Evolutionary conservation across 2,888 invertebrate species (phyloP).

Genomic region (Penaeus monodon): DNA sequence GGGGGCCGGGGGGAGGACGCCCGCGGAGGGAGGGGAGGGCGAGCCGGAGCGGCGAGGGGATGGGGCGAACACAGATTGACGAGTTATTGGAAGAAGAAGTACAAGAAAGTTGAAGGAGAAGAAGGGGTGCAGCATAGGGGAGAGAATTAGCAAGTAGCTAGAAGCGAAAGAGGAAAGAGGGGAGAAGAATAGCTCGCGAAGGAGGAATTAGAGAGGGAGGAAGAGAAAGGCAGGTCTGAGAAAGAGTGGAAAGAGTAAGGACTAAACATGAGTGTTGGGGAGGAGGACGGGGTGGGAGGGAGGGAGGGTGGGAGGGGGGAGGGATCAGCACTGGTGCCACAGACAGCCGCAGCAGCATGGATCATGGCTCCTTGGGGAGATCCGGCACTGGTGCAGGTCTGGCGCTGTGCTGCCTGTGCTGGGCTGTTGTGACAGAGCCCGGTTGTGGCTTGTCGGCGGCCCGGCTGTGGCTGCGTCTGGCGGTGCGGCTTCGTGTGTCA

Average conservation of each 20-base stretch:
- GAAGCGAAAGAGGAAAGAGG: background rate
- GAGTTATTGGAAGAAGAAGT: background rate
- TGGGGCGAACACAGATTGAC: too few species aligned
- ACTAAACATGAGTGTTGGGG: background rate
- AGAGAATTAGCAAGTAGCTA: background rate
- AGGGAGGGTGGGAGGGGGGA: background rate
- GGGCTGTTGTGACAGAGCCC: too few species aligned
- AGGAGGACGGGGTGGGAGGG: background rate
- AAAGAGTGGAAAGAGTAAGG: background rate
- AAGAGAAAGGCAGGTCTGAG: background rate
- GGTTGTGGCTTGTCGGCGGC: too few species aligned
- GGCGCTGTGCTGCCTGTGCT: too few species aligned
- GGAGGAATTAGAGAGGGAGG: background rate
- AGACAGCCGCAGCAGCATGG: too few species aligned
- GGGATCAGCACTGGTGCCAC: constrained; percentile 3
- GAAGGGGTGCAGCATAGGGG: background rate
- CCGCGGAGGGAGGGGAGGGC: background rate
- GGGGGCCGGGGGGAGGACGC: constrained; percentile 1
- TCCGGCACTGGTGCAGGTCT: too few species aligned
- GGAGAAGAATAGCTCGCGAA: background rate
- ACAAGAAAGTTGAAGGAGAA: constrained; percentile 12
- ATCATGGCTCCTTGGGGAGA: too few species aligned
- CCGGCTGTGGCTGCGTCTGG: too few species aligned
- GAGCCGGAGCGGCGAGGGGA: too few species aligned
- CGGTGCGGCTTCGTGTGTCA: too few species aligned